Base-by-base conservation (phyloP, 2,888 invertebrate genomes). In the Tridacna gigas region DNA sequence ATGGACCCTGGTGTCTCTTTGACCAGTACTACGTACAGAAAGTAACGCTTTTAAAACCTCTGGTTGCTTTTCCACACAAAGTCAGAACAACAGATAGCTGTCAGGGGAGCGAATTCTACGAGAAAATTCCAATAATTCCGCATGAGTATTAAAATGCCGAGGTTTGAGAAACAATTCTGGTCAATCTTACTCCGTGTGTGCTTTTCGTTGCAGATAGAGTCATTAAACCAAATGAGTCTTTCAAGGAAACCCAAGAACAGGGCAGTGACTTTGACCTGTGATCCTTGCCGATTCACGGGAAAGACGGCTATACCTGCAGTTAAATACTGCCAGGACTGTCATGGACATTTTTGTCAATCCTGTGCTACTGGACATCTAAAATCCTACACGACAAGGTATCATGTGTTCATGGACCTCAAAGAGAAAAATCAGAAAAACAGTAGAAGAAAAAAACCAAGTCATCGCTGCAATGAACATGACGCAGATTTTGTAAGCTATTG, bases 401-500 rank as follows among this genome's bases (percentile, higher is more conserved):
- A 82, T 65, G 56, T 15, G 11, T 73, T 74, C 45, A 78, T 75
- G 20, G 63, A 48, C 22, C 0, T 78, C n/a, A 51, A 56, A 9
- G 74, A 78, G 12, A 82, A 56, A 66, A 67, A 28, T 25, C 48
- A 28, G 60, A 74, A 37, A 61, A 77, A 47, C 48, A 28, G 9
- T n/a, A 20, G 11, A 13, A 37, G 67, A 45, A 18, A 25, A 22
- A 63, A 25, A 63, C 26, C 25, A 4, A 71, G 56, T 26, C 51
- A 71, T 26, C 71, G 51, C 25, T 84, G 84, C 60, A 74, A 71
- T 9, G 84, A 86, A 22, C 83, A 82, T 45, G 80, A 80, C 13
- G 81, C 83, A 47, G 56, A 51, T 20, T 69, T 82, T 9, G 77
- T 74, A 22, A 79, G 81, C 66, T 86, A 77, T 28, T 86, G 86